These are phyloP conservation scores for Agapornis canus DNA, from an alignment of 2,797 vertebrate genomes.

Conservation along the genomic window DNA sequence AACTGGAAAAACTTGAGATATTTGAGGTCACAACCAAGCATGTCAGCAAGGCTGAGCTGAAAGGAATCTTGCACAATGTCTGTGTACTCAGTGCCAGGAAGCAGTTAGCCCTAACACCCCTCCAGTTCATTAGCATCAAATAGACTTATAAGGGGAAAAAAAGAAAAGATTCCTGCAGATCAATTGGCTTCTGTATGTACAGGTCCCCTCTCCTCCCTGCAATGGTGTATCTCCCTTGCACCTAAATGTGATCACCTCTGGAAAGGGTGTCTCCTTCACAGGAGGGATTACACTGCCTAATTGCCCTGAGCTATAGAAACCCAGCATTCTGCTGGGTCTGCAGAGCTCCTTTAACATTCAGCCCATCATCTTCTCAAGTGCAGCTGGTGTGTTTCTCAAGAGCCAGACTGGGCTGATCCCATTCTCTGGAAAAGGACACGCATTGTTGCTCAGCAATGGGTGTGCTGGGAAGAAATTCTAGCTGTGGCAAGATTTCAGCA, in stretches of 20 bases:
- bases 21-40: conserved; percentile 40
- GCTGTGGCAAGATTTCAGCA: conserved; percentile 31
- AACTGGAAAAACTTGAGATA: conserved; percentile 57
- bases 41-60: conserved; percentile 53
- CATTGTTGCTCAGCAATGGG: conserved; percentile 57
- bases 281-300: not conserved
- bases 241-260: conserved; percentile 64
- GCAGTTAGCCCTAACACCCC: conserved; percentile 33
- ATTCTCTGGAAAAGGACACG: conserved; percentile 57
- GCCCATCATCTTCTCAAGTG: conserved; percentile 27
- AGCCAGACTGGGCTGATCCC: conserved; percentile 27
- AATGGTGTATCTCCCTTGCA: conserved; percentile 59
- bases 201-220: not conserved
- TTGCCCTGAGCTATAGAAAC: conserved; percentile 39
- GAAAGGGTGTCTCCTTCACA: conserved; percentile 65
- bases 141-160: not conserved
- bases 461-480: conserved; percentile 47
- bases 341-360: conserved; percentile 19
- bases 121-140: conserved; percentile 44
- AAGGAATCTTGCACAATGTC: conserved; percentile 51
- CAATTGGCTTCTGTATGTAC: not conserved
- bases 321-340: not conserved
- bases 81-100: conserved; percentile 14
- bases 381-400: conserved; percentile 62
- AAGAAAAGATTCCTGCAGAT: not conserved